phyloP scores from a whole-genome alignment of 2,888 invertebrate genomes.

The Acleris laterana region DNA sequence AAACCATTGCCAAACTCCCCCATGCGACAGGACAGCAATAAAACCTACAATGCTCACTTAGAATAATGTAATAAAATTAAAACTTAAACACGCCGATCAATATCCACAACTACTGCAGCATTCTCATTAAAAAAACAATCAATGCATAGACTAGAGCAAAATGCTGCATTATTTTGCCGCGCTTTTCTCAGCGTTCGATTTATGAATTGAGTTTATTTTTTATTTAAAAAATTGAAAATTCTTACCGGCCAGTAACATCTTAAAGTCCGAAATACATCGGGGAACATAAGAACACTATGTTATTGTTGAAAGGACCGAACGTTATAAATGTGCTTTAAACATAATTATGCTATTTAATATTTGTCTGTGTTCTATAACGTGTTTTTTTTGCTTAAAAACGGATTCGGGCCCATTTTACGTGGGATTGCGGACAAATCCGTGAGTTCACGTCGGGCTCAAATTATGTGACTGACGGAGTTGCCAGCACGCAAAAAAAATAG shows the following conservation, averaged over 20 bases:
- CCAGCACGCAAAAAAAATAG: slow-evolving; percentile 43
- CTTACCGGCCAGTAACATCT: slow-evolving; percentile 49
- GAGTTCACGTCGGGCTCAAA: slow-evolving; percentile 59
- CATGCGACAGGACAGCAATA: slow-evolving; percentile 37
- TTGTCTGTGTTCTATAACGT: slow-evolving; percentile 58
- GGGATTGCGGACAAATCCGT: slow-evolving; percentile 48
- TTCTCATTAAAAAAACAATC: slow-evolving; percentile 9
- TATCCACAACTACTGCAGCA: slow-evolving; percentile 25
- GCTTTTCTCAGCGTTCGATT: slow-evolving; percentile 39
- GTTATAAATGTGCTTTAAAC: slow-evolving; percentile 71
- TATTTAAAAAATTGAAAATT: slow-evolving; percentile 20
- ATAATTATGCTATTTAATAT: slow-evolving; percentile 55
- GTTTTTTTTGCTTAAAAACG: slow-evolving; percentile 54
- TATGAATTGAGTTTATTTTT: slow-evolving; percentile 42
- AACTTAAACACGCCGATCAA: slow-evolving; percentile 18
- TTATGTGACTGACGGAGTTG: slow-evolving; percentile 59
- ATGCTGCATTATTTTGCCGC: slow-evolving; percentile 40
- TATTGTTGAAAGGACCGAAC: slow-evolving; percentile 50
- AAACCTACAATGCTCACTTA: slow-evolving; percentile 22
- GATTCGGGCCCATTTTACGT: slow-evolving; percentile 60
- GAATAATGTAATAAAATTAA: slow-evolving; percentile 32
- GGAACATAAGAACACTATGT: slow-evolving; percentile 40
- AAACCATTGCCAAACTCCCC: slow-evolving; percentile 53
- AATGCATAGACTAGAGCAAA: background rate
- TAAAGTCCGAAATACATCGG: slow-evolving; percentile 40